A percentile compares a stretch with the other conserved stretches of the same genome.
Conservation (phyloP, 2,888 invertebrate species). For the Cetonia aurata region DNA sequence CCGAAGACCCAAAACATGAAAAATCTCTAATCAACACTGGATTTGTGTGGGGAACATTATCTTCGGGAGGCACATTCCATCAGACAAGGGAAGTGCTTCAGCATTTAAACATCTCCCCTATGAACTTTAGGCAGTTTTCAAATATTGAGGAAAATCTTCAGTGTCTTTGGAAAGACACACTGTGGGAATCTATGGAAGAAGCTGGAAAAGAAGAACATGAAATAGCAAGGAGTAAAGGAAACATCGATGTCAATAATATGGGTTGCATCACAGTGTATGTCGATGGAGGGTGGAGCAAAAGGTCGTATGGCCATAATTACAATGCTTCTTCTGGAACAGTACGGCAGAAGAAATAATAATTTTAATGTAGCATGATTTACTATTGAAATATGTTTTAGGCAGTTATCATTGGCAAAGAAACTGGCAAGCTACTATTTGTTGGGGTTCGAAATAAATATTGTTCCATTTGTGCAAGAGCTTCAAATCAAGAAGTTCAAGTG, state of each 20-base stretch:
- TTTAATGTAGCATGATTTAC: too few relatives aligned
- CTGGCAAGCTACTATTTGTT: conserved; percentile 32
- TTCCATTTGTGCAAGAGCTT: conserved; percentile 50
- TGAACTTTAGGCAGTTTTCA: conserved; percentile 1
- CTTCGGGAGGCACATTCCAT: conserved; percentile 40
- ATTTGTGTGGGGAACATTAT: conserved; percentile 46
- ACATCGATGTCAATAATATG: conserved; percentile 38
- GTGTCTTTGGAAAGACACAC: neutral
- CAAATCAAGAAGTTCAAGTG: conserved; percentile 21
- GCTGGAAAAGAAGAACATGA: conserved; percentile 42
- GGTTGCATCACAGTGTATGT: conserved; percentile 45
- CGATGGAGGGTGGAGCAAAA: conserved; percentile 47
- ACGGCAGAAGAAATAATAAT: too few relatives aligned
- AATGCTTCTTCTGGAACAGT: conserved; percentile 41
- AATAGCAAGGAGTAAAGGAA: conserved; percentile 25
- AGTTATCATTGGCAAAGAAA: conserved; percentile 35
- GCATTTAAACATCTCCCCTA: conserved; percentile 10
- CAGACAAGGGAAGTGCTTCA: conserved; percentile 40
- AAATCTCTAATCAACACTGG: neutral
- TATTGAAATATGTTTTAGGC: conserved; percentile 31
- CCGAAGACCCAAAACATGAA: too few relatives aligned
- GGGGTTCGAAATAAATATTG: conserved; percentile 52
- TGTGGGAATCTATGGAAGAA: conserved; percentile 24
- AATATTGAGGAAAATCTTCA: conserved; percentile 1
- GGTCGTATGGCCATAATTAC: conserved; percentile 47